Base-by-base conservation (phyloP, 2,797 vertebrate species). In the Ciconia nigra region DNA sequence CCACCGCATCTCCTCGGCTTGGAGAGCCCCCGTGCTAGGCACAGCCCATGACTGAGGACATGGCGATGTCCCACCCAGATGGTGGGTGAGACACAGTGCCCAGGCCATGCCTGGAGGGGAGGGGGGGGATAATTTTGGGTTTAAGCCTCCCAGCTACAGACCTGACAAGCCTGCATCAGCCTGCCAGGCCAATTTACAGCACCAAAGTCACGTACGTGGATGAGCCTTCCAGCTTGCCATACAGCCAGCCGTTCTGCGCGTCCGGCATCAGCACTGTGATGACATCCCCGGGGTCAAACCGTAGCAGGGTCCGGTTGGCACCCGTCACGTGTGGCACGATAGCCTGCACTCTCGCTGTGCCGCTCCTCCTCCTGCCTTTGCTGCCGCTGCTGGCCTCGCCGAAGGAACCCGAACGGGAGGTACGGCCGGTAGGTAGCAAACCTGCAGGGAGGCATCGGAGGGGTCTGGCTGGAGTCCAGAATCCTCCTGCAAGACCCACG, bases 211-310 rank as follows among this genome's bases (percentile, higher is more conserved):
- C 99, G 47, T 97, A 99, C 99, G 97, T 97, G 80, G 99, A 95
- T 3, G 98, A 98, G 95, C 98, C 98, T 96, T 99, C 99, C 58
- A 99, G 98, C 72, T 98, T 99, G 63, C 99, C 99, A 0, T 99
- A 99, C 42, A 99, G 98, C 99, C 99, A 99, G 88, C 99, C 99
- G 0, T 99, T 99, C 66, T 99, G 98, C 0, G 99, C 99, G 51
- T 99, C 99, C 0, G 98, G 98, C 69, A 98, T 98, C 88, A 99
- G 98, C 35, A 99, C 98, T 0, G 89, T 97, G 85, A 99, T 83
- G 1, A 98, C 78, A 16, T 99, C 99, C 4, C 99, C 99, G 0
- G 98, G 94, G 42, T 97, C 98, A 62, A 99, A 99, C 6, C 98
- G 98, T 39, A 99, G 98, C 91, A 99, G 98, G 82, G 99, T 99